Percentiles rank a stretch among this genome's conserved stretches.
phyloP scores from a whole-genome alignment of 1,140 invertebrate genomes.

The Ips nitidus region DNA sequence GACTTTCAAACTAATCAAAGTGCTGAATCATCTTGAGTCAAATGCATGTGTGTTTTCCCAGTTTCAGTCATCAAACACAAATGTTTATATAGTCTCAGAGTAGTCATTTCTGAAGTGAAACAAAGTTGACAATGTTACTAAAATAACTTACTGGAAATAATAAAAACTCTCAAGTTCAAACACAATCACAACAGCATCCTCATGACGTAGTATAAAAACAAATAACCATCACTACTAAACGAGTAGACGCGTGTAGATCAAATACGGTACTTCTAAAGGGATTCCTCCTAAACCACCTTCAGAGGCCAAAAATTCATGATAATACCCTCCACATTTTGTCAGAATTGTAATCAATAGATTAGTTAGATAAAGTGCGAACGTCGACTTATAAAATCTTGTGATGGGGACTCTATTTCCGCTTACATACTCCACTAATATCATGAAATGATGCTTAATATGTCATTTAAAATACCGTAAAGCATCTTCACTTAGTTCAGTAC shows the following conservation, averaged over 20 bases:
- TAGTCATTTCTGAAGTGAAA: background rate
- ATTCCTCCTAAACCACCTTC: conserved; percentile 3
- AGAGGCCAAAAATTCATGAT: conserved; percentile 5
- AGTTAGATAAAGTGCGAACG: background rate
- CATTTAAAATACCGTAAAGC: background rate
- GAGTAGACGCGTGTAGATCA: background rate
- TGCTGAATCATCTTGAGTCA: too few relatives aligned
- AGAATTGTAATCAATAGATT: conserved; percentile 1
- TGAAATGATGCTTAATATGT: background rate
- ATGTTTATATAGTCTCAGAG: too few relatives aligned
- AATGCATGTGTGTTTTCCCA: too few relatives aligned
- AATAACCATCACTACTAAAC: background rate
- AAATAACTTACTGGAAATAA: background rate
- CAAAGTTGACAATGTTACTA: background rate
- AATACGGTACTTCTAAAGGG: conserved; percentile 3
- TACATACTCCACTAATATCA: conserved; percentile 1
- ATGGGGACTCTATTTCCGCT: background rate
- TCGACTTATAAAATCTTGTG: background rate
- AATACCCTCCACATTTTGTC: conserved; percentile 4
- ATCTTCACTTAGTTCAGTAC: background rate
- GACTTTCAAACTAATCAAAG: too few relatives aligned
- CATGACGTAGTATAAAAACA: background rate
- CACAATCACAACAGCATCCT: background rate
- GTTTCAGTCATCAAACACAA: too few relatives aligned
- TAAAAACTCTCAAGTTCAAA: background rate